Evolutionary conservation across 2,797 vertebrate species (phyloP), one percentile per base, ranked within the genome.

Genomic region (Enteromius mattozi): DNA sequence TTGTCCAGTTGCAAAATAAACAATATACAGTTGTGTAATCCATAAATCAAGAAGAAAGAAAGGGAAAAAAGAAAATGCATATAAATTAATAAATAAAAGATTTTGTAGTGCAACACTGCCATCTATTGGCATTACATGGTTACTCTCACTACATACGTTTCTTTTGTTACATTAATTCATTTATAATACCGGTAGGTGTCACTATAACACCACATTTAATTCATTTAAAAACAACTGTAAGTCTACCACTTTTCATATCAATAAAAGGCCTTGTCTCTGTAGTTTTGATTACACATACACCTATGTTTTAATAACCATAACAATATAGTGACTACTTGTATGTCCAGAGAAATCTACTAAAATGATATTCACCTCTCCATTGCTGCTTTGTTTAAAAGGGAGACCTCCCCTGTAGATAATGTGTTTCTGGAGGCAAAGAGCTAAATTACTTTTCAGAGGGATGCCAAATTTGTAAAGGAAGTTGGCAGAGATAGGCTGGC

Each of bases 401-500:
- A 59, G 63, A 70, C 17, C 10, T 74, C 47, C 16, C 27, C 40
- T 24, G 17, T 74, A 61, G 61, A 79, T 40, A 8, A 47, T 35
- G 66, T 47, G 16, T 61, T 72, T 61, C 76, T 81, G 78, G 47
- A 72, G 74, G 65, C 42, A 33, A 3, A 69, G 33, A 42, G 54
- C 83, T 59, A 72, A 81, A 81, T 65, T 4, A 45, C 70, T 68
- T 74, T 83, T 59, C 68, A 45, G 71, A 78, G 61, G 30, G 8
- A 59, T 27, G 78, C 70, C 66, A 79, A 42, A 74, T 79, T 70
- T 87, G 78, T 51, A 80, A 86, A 66, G 24, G 68, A 66, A 83
- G 78, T 65, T 83, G 74, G 85, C 76, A 68, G 71, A 75, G 68
- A 80, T 19, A 35, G 69, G 12, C 78, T 91, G 88, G 89, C 88